phyloP scores from a whole-genome alignment of 2,888 invertebrate genomes.

The Trilocha varians region DNA sequence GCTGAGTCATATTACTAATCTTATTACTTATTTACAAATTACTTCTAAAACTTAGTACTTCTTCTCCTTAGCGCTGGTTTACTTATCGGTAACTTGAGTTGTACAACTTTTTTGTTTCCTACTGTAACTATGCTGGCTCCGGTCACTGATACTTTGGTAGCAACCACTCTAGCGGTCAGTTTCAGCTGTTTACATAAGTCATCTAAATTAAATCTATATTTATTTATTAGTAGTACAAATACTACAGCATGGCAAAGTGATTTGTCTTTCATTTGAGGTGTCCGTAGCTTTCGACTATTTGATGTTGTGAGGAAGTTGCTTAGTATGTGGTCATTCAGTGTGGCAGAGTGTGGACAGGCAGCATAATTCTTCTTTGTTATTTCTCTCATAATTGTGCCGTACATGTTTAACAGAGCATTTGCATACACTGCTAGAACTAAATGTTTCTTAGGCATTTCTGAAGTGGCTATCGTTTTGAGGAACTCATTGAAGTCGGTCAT shows the following conservation, averaged over 20 bases:
- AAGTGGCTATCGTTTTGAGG: constrained; percentile 25
- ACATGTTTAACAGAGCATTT: constrained; percentile 32
- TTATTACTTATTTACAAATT: no score
- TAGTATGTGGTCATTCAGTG: constrained; percentile 42
- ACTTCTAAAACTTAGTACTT: constrained; percentile 39
- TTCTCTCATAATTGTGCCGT: constrained; percentile 25
- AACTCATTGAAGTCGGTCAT: constrained; percentile 25
- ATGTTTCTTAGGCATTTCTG: constrained; percentile 23
- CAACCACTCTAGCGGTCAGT: constrained; percentile 28
- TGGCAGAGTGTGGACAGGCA: constrained; percentile 33
- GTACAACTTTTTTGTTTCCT: constrained; percentile 34
- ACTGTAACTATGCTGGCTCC: constrained; percentile 35
- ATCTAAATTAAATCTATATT: constrained; percentile 43
- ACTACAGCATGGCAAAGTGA: constrained; percentile 50
- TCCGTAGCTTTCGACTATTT: constrained; percentile 32
- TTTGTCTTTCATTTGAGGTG: constrained; percentile 48
- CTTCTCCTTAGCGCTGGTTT: constrained; percentile 30
- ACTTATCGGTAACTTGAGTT: constrained; percentile 44
- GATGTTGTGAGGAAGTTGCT: constrained; percentile 32
- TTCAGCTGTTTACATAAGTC: constrained; percentile 37
- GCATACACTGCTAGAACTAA: constrained; percentile 44
- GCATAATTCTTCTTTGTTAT: constrained; percentile 36
- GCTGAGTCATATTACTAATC: no score
- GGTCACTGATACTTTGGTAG: constrained; percentile 36
- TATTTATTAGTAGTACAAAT: constrained; percentile 44